Evolutionary conservation across 2,888 invertebrate genomes (phyloP), one percentile per base, ranked within the genome.

Genomic region (Euproctis similis): DNA sequence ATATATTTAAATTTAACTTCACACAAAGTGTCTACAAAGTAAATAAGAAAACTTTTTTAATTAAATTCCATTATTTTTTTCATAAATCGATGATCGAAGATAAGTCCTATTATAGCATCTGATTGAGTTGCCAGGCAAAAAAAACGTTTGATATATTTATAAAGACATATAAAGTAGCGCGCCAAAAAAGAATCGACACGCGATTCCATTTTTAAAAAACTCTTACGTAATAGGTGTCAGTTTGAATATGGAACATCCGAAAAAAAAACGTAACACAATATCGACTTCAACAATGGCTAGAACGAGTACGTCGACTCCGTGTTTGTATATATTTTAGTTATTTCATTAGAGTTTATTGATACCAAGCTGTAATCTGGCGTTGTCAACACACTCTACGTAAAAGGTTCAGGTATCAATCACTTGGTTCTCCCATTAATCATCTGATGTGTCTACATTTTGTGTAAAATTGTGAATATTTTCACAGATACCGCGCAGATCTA

Each of bases 371-470:
- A n/a, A 37, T 41, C 34, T 37, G 31, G 49, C 51, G 55, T 49
- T 58, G 54, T 41, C 59, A 54, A 61, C 56, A 61, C 59, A 69
- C 72, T 68, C 55, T 51, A 67, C 66, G 56, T 71, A 72, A 63
- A 67, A 63, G 66, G 72, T 57, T 58, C 50, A 62, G 61, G n/a
- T n/a, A n/a, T n/a, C 62, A 62, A 60, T 62, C 65, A 68, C 65
- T 63, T 53, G 51, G 50, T 45, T 55, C 48, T 47, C 53, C 54
- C 71, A 78, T 80, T 76, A 78, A 80, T 80, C 78, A 78, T 70
- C 39, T 46, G 8, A 42, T 39, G 31, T 56, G 31, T 55, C 57
- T 58, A 53, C 53, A 38, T 36, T 44, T 19, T 39, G 46, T 10
- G 53, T 48, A 51, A 19, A 63, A 61, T 57, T 61, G 53, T 48